Base-by-base conservation (phyloP, 2,888 invertebrate species). In the Lithosia quadra region DNA sequence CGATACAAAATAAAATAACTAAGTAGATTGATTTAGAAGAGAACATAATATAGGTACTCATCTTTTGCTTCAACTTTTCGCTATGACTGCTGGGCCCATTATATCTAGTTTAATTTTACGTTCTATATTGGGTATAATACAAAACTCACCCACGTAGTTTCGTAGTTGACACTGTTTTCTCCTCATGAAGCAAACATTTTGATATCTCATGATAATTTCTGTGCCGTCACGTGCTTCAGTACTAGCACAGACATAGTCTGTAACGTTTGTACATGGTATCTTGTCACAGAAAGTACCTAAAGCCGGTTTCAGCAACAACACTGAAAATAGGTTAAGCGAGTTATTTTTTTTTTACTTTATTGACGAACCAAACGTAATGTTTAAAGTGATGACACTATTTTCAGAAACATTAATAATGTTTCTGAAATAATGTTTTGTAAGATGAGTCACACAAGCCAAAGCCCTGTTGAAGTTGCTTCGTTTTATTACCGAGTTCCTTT, bases 171-270 rank as follows among this genome's bases (percentile, higher is more conserved):
- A 93, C 72, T 81, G 84, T 53, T 86, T 81, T 73, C 83, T 88
- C 58, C 77, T 83, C 60, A 93, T 76, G 68, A 85, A 80, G 68
- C 94, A 94, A 68, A 86, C 78, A 73, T 94, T 94, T 62, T 90
- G 86, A 73, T 84, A 92, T 61, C 65, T 83, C 24, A 82, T 79
- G 21, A 84, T 77, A n/a, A 83, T 68, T 53, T 65, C 73, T 18
- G 71, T 68, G 3, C 85, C 86, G 43, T 83, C 78, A 24, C 63
- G 55, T 4, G 80, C 67, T 34, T 73, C 74, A 2, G 82, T 79
- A 60, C 79, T 70, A 5, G 89, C 91, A 75, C 94, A 94, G 7
- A 93, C 90, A 2, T 87, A 86, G 56, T 92, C 91, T 43, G 85
- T 78, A 9, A 92, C 73, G 70, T 90, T 84, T 2, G 94, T 90